phyloP scores from a whole-genome alignment of 2,888 invertebrate genomes.

The Polydrusus tereticollis region DNA sequence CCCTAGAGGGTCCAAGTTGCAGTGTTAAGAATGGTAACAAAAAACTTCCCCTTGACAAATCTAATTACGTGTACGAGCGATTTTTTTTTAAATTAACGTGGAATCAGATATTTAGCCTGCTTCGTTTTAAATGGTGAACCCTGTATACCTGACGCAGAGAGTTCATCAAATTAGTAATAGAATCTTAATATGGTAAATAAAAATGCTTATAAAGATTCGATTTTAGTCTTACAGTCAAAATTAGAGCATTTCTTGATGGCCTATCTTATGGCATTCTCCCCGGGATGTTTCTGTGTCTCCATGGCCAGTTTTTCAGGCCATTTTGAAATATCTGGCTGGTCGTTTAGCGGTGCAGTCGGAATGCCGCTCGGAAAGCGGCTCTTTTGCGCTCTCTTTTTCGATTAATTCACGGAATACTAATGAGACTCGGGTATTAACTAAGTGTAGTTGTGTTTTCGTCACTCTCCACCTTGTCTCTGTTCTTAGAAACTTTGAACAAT shows the following conservation, averaged over 20 bases:
- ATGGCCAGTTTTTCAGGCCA: slow-evolving; percentile 64
- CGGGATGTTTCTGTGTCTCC: slow-evolving; percentile 60
- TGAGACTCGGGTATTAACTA: slow-evolving; percentile 65
- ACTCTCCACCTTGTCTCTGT: slow-evolving; percentile 56
- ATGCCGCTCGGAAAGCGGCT: slow-evolving; percentile 62
- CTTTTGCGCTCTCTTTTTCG: slow-evolving; percentile 66
- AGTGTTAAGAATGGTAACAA: too few species aligned
- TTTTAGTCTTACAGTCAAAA: not conserved
- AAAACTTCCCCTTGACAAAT: too few species aligned
- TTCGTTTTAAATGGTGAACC: too few species aligned
- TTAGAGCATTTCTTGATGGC: slow-evolving; percentile 17
- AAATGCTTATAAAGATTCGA: too few species aligned
- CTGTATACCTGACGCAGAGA: too few species aligned
- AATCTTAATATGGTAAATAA: too few species aligned
- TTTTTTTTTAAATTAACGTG: too few species aligned
- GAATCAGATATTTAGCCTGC: too few species aligned
- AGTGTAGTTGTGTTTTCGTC: slow-evolving; percentile 65
- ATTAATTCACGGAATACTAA: slow-evolving; percentile 68
- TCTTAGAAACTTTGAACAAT: slow-evolving; percentile 42
- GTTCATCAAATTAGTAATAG: too few species aligned
- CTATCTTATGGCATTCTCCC: slow-evolving; percentile 40
- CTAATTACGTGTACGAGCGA: too few species aligned
- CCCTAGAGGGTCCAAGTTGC: too few species aligned
- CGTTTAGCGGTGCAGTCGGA: slow-evolving; percentile 63
- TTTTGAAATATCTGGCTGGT: slow-evolving; percentile 65